Evolutionary conservation across 2,113 vertebrate species (phyloP).

Genomic region (Electrona antarctica): DNA sequence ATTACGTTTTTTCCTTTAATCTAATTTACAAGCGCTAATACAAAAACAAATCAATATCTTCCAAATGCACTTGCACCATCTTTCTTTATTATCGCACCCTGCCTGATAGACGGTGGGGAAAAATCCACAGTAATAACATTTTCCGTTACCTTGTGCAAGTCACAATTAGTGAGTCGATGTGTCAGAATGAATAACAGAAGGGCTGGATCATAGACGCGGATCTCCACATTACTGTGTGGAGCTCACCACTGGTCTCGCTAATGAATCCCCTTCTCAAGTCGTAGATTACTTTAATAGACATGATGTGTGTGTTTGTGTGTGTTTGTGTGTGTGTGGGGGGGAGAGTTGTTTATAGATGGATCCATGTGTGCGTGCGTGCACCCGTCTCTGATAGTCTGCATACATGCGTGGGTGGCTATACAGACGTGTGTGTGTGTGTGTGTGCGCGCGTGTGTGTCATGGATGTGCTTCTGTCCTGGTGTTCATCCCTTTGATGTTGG

Average conservation of each 20-base stretch:
- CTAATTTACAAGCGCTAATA: constrained; percentile 64
- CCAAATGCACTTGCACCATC: constrained; percentile 54
- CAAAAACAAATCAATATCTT: constrained; percentile 66
- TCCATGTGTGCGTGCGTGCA: constrained; percentile 7
- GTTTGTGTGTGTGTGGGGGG: constrained; percentile 3
- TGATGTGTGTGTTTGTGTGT: constrained; percentile 1
- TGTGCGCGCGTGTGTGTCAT: constrained; percentile 42
- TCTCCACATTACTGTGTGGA: constrained; percentile 43
- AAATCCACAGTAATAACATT: constrained; percentile 64
- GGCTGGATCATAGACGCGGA: constrained; percentile 61
- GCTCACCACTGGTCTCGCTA: constrained; percentile 47
- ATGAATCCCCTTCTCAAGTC: constrained; percentile 50
- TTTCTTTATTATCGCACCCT: constrained; percentile 67
- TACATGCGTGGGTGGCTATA: background rate
- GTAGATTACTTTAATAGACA: constrained; percentile 50
- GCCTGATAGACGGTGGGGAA: constrained; percentile 60
- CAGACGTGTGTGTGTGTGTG: background rate
- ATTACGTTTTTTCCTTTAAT: constrained; percentile 70
- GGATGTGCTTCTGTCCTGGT: constrained; percentile 50
- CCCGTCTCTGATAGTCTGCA: background rate
- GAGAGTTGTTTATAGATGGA: background rate
- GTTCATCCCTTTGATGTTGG: constrained; percentile 65
- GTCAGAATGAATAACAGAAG: constrained; percentile 58
- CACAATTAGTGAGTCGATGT: constrained; percentile 54
- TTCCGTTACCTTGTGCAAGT: constrained; percentile 48